These are phyloP conservation scores for Sigmodon hispidus DNA, from an alignment of 2,113 vertebrate species.

Conservation along the genomic window DNA sequence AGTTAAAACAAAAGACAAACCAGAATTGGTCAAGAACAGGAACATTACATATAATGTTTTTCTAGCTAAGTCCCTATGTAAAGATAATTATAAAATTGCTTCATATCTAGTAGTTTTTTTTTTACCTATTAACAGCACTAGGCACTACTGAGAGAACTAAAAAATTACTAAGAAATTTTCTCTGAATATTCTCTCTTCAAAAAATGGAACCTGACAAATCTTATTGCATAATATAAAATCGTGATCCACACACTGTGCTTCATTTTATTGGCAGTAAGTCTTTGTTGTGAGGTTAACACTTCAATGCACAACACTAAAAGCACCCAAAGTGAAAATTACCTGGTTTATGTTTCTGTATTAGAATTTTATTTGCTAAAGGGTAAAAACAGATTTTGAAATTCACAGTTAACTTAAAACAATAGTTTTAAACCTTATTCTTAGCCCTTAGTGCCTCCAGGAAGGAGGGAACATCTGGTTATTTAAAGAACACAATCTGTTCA, in stretches of 20 bases:
- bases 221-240: constrained; percentile 79
- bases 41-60: constrained; percentile 7
- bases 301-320: constrained; percentile 79
- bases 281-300: constrained; percentile 86
- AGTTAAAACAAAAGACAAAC: constrained; percentile 70
- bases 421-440: constrained; percentile 90
- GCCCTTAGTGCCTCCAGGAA: constrained; percentile 91
- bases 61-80: constrained; percentile 51
- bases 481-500: constrained; percentile 93
- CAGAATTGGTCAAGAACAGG: constrained; percentile 47
- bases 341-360: constrained; percentile 89
- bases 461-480: constrained; percentile 92
- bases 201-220: constrained; percentile 80
- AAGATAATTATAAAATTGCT: constrained; percentile 62
- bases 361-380: constrained; percentile 92
- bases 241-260: constrained; percentile 73
- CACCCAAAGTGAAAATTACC: constrained; percentile 87
- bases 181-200: constrained; percentile 77
- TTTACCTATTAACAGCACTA: constrained; percentile 51
- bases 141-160: constrained; percentile 54
- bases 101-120: constrained; percentile 67
- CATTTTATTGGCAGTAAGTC: constrained; percentile 86
- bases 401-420: constrained; percentile 93
- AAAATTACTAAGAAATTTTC: constrained; percentile 70
- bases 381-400: constrained; percentile 90